Percentiles rank a stretch among this genome's conserved stretches.
Conservation (phyloP, 2,888 invertebrate genomes). For the Orchesellides sinensis region DNA sequence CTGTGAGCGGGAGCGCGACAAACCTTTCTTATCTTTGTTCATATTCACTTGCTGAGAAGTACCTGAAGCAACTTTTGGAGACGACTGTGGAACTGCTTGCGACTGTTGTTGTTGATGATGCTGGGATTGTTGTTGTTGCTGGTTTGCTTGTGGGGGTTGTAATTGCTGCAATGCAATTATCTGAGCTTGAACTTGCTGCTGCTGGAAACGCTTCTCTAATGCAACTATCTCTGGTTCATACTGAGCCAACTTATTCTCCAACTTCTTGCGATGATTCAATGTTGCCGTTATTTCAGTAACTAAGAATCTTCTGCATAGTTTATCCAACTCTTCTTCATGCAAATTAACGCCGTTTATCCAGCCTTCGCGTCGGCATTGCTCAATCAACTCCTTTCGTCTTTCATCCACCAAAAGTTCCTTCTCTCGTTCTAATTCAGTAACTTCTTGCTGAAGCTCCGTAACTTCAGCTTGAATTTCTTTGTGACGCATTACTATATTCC, state of each 20-base stretch:
- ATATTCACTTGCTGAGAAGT: slow-evolving; percentile 73
- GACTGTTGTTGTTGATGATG: slow-evolving; percentile 5
- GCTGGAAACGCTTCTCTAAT: slow-evolving; percentile 82
- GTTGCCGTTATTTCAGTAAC: slow-evolving; percentile 90
- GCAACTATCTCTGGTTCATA: slow-evolving; percentile 87
- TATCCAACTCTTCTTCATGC: slow-evolving; percentile 76
- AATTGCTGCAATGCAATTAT: slow-evolving; percentile 65
- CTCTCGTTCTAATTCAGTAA: slow-evolving; percentile 85
- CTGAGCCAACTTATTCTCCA: slow-evolving; percentile 87
- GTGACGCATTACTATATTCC: slow-evolving; percentile 91
- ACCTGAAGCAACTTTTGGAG: slow-evolving; percentile 21
- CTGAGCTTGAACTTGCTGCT: slow-evolving; percentile 77
- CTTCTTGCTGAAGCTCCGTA: slow-evolving; percentile 88
- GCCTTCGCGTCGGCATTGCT: slow-evolving; percentile 81
- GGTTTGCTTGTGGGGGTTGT: slow-evolving; percentile 32
- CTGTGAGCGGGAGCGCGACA: slow-evolving; percentile 84
- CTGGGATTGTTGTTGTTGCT: slow-evolving; percentile 12
- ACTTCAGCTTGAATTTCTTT: slow-evolving; percentile 94
- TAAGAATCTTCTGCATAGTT: slow-evolving; percentile 66
- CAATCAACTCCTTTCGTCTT: slow-evolving; percentile 85
- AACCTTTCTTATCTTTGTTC: slow-evolving; percentile 72
- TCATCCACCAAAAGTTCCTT: slow-evolving; percentile 85
- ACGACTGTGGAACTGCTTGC: slow-evolving; percentile 21
- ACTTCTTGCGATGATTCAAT: slow-evolving; percentile 88
- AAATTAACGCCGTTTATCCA: slow-evolving; percentile 68